These are phyloP conservation scores for Cheilosia soror DNA, from an alignment of 2,888 invertebrate genomes.

Conservation along the genomic window DNA sequence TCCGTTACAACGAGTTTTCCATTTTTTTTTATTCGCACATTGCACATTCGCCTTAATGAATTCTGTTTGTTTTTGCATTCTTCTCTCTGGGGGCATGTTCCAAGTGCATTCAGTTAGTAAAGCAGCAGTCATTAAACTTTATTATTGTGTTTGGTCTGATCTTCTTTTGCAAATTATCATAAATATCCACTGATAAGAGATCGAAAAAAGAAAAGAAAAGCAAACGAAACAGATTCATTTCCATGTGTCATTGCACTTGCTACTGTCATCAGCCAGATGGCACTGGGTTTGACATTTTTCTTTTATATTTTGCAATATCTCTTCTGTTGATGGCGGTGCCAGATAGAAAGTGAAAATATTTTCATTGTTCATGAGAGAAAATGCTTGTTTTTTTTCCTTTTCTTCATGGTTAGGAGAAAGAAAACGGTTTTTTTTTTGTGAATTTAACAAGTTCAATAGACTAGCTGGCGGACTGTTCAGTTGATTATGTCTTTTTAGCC, in stretches of 20 bases:
- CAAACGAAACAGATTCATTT: conserved; percentile 10
- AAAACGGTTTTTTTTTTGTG: conserved; percentile 42
- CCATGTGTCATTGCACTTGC: conserved; percentile 66
- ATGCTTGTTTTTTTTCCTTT: conserved; percentile 39
- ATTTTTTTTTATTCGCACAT: conserved; percentile 29
- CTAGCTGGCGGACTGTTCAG: conserved; percentile 39
- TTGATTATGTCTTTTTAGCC: conserved; percentile 49
- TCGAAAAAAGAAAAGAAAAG: neutral
- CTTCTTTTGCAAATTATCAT: conserved; percentile 40
- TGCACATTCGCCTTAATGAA: conserved; percentile 41
- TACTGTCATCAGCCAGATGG: conserved; percentile 63
- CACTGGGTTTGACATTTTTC: conserved; percentile 61
- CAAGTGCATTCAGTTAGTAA: conserved; percentile 42
- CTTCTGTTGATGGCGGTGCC: conserved; percentile 60
- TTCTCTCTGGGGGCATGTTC: conserved; percentile 4
- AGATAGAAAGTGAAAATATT: conserved; percentile 74
- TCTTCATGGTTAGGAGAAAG: conserved; percentile 28
- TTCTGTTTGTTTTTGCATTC: conserved; percentile 23
- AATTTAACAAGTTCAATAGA: conserved; percentile 68
- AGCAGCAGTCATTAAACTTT: conserved; percentile 49
- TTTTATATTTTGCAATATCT: conserved; percentile 50
- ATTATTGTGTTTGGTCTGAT: conserved; percentile 33
- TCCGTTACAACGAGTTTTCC: conserved; percentile 62
- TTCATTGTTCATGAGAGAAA: conserved; percentile 72
- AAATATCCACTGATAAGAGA: conserved; percentile 51